Evolutionary conservation across 2,888 invertebrate species (phyloP), one percentile per base, ranked within the genome.

Genomic region (Aleiodes testaceus): DNA sequence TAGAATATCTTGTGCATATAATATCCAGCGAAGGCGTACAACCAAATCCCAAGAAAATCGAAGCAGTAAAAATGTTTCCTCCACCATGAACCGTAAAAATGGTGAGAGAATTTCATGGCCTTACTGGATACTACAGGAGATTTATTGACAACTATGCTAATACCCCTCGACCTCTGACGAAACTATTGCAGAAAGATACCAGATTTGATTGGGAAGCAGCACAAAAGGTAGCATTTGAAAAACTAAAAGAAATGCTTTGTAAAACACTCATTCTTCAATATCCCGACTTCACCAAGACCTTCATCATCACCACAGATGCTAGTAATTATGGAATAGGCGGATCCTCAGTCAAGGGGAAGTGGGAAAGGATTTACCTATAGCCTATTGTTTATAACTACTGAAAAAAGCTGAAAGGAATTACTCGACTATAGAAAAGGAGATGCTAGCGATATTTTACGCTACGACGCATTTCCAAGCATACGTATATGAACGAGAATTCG

Each of bases 341-440:
- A 53, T 69, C n/a, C 20, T 72, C 11, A 66, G 66, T 0, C 68
- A 72, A 36, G 63, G 42, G 3, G 47, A 53, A 22, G n/a, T 3
- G 1, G 22, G 22, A 4, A 22, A 22, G 4, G 22, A 22, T 4
- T 22, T 22, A 22, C 22, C 22, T 4, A 22, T 44, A 42, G 12
- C 61, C 50, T 14, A 22, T 66, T 55, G 65, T 67, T 59, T 47
- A 64, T 0, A 63, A 70, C 3, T 26, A 42, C 22, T 73, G 12
- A 61, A 18, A 0, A 53, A 66, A n/a, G 26, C 75, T 0, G 76
- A 75, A 59, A 44, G 22, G 6, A 76, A 74, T 42, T 75, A 75
- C n/a, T 66, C 66, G 3, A 75, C 77, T 0, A 75, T 72, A 4
- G 78, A 78, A 61, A 75, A 76, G 5, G 73, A 77, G 55, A 73